Percentiles rank a stretch among this genome's conserved stretches.
Conservation (phyloP, 2,888 invertebrate genomes). For the Sicus ferrugineus region DNA sequence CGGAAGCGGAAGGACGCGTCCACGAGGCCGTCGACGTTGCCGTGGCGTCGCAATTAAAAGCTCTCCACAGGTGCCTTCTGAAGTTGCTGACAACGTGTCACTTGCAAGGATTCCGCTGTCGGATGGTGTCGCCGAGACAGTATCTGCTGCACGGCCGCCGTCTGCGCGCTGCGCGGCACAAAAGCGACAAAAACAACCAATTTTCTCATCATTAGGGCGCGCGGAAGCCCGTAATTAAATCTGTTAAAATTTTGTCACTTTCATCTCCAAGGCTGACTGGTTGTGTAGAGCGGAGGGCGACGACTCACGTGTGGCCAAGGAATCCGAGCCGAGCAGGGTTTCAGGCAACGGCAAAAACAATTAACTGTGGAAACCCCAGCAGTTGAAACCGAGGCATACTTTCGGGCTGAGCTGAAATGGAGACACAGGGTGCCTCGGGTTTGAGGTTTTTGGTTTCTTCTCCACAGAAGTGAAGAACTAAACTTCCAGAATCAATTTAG, state of each 20-base stretch:
- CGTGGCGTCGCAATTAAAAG: constrained; percentile 58
- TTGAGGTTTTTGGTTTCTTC: no score
- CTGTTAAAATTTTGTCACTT: constrained; percentile 33
- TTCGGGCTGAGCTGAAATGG: no score
- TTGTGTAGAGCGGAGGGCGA: no score
- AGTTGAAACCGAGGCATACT: no score
- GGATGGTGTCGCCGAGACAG: constrained; percentile 40
- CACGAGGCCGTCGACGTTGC: constrained; percentile 33
- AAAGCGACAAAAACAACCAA: constrained; percentile 34
- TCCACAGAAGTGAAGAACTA: no score
- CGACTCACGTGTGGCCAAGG: no score
- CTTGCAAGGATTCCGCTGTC: constrained; percentile 60
- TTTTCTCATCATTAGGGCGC: constrained; percentile 30
- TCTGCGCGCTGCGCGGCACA: not conserved
- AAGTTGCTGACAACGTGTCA: constrained; percentile 57
- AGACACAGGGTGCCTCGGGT: no score
- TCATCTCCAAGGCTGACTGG: no score
- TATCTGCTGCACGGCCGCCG: constrained; percentile 18
- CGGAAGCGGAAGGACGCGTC: constrained; percentile 22
- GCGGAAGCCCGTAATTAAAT: constrained; percentile 24
- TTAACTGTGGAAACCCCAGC: no score
- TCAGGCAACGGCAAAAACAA: no score
- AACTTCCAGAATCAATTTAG: no score
- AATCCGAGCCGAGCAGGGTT: no score
- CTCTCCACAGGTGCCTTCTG: constrained; percentile 61